Evolutionary conservation across 2,888 invertebrate species (phyloP), one percentile per base, ranked within the genome.

Genomic region (Hypena proboscidalis): DNA sequence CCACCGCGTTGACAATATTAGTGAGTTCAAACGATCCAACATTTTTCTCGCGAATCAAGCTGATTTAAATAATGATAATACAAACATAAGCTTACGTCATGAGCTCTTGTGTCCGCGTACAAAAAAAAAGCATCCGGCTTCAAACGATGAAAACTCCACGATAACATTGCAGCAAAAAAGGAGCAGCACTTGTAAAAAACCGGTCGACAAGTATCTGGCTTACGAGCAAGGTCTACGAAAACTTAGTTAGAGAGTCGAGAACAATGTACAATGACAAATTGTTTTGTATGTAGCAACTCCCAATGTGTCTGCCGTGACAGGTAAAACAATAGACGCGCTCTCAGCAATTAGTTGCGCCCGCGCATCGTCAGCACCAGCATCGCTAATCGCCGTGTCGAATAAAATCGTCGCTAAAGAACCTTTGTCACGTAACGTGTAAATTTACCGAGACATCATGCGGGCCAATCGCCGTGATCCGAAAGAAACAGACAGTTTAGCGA

Each of bases 111-210:
- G 53, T 49, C 69, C 69, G 69, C 69, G 72, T 72, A 66, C 74
- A 74, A 80, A 82, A 83, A 85, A 80, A 75, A 53, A 68, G 77
- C 74, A 87, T 88, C 88, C 88, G 88, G 86, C 80, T 88, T 67
- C 47, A 66, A 57, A 56, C 52, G 63, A 73, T 67, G 66, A 78
- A 77, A 80, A 76, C 67, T 71, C 58, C 59, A 60, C 62, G 70
- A 74, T 78, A 79, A 71, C 58, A 54, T 50, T 58, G 60, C 57
- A 57, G 65, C 66, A 74, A 77, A 77, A 79, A 78, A 75, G 65
- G 58, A 60, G 60, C 63, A 70, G 55, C 60, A 55, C 55, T 50
- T 57, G 51, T 62, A 57, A 50, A 42, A 67, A 74, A 72, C 69
- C 63, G 58, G 66, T 65, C 55, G 52, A 41, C 53, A 58, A 60